These are phyloP conservation scores for Ancistrus triradiatus DNA, from an alignment of 2,113 vertebrate genomes.

Conservation along the genomic window DNA sequence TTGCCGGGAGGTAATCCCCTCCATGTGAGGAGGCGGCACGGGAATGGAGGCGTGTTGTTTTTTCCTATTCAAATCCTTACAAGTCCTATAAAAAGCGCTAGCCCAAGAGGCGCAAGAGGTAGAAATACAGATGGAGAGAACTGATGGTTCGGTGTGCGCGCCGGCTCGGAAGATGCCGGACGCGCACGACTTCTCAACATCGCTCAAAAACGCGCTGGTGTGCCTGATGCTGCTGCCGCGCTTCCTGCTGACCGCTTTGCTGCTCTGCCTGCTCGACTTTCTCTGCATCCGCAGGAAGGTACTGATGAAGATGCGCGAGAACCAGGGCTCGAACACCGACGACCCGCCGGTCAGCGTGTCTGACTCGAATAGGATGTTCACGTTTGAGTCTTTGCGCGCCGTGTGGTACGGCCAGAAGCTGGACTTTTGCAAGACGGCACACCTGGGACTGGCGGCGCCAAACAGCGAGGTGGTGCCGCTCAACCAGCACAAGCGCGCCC, in stretches of 20 bases:
- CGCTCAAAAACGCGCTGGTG: slow-evolving; percentile 84
- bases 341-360: slow-evolving; percentile 94
- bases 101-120: slow-evolving; percentile 27
- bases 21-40: slow-evolving; percentile 91
- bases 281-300: slow-evolving; percentile 90
- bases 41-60: slow-evolving; percentile 84
- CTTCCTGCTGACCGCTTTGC: slow-evolving; percentile 88
- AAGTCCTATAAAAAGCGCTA: slow-evolving; percentile 83
- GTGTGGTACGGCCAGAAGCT: slow-evolving; percentile 97
- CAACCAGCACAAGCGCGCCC: slow-evolving; percentile 71
- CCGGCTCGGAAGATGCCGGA: slow-evolving; percentile 67
- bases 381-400: slow-evolving; percentile 87
- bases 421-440: slow-evolving; percentile 93
- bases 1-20: slow-evolving; percentile 83
- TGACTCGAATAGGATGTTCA: slow-evolving; percentile 94
- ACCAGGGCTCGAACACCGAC: slow-evolving; percentile 66
- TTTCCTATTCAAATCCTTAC: slow-evolving; percentile 79
- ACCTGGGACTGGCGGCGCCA: slow-evolving; percentile 82
- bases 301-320: slow-evolving; percentile 70
- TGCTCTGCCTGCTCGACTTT: slow-evolving; percentile 96
- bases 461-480: slow-evolving; percentile 92
- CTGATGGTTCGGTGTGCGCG: slow-evolving; percentile 54
- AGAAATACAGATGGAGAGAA: slow-evolving; percentile 59
- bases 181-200: slow-evolving; percentile 82
- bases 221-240: slow-evolving; percentile 91